Evolutionary conservation across 2,888 invertebrate genomes (phyloP), one percentile per base, ranked within the genome.

Genomic region (Panzeria rudis): DNA sequence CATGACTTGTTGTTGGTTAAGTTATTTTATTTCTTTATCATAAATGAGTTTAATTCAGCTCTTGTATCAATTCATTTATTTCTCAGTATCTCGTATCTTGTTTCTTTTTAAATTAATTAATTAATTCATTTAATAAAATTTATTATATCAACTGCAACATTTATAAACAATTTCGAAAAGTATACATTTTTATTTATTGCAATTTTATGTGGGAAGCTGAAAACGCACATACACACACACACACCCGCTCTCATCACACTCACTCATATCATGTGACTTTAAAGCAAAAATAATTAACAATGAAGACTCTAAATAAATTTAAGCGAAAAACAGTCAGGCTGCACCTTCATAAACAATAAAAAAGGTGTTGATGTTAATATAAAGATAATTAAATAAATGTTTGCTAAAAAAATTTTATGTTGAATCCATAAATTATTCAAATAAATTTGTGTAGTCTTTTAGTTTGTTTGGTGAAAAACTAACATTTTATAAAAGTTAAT

Each of bases 351-450:
- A 61, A 73, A 66, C 56, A 54, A 73, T 80, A 64, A 79, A 75
- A 20, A 68, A 85, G 85, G 85, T 85, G 85, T 85, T 82, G 78
- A 85, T 82, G 75, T 78, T 78, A 66, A 78, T 73, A 81, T 84
- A 62, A 69, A 73, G 23, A 81, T 78, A 82, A 85, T 85, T 85
- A 82, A 75, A 71, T 47, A 64, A 56, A 59, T n/a, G 35, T 56
- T 50, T 69, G n/a, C 71, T 68, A 56, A 38, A 50, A 59, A n/a
- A 80, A 25, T 20, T 38, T 41, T 64, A n/a, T n/a, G n/a, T 64
- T 32, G 20, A 72, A 82, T 75, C 71, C 73, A 85, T 85, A 75
- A 85, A 82, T 85, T 82, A 82, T 82, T 66, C 11, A 75, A 82
- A 75, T 29, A 52, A 64, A 44, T 71, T 61, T 56, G 8, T 68